phyloP scores from a whole-genome alignment of 1,140 invertebrate species.

The Copidosoma floridanum region DNA sequence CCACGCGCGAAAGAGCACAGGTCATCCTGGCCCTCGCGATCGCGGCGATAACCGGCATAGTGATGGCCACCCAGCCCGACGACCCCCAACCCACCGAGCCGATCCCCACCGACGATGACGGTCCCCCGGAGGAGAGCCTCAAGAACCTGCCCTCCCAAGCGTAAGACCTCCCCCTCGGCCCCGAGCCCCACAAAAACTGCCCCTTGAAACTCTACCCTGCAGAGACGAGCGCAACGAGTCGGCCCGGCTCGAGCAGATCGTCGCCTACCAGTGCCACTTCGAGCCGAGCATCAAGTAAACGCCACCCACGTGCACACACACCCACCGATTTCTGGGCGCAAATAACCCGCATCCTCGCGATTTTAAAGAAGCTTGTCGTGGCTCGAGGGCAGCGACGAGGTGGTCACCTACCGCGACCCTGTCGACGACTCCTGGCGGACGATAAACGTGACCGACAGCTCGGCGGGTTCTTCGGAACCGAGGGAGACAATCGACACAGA shows the following conservation, averaged over 20 bases:
- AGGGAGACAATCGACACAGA: neutral
- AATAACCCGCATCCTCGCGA: no score
- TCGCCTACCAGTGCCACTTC: conserved; percentile 6
- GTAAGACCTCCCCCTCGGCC: no score
- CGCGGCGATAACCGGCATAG: no score
- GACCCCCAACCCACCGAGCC: no score
- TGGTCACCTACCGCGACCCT: neutral
- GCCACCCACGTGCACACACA: neutral
- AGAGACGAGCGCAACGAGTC: neutral
- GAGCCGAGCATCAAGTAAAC: neutral
- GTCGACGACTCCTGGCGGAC: neutral
- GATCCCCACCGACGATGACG: no score
- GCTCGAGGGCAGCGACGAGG: neutral
- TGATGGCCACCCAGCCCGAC: no score
- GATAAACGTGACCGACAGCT: neutral
- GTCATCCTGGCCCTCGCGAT: no score
- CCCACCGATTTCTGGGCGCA: neutral
- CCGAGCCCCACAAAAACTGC: neutral
- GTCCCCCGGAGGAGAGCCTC: no score
- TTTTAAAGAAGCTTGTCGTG: neutral
- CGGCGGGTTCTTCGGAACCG: neutral
- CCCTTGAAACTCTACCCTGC: neutral
- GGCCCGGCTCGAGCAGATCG: conserved; percentile 11
- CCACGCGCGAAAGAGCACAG: no score
- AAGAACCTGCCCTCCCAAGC: no score